Evolutionary conservation across 2,113 vertebrate species (phyloP), one percentile per base, ranked within the genome.

Genomic region (Psephotus haematonotus): DNA sequence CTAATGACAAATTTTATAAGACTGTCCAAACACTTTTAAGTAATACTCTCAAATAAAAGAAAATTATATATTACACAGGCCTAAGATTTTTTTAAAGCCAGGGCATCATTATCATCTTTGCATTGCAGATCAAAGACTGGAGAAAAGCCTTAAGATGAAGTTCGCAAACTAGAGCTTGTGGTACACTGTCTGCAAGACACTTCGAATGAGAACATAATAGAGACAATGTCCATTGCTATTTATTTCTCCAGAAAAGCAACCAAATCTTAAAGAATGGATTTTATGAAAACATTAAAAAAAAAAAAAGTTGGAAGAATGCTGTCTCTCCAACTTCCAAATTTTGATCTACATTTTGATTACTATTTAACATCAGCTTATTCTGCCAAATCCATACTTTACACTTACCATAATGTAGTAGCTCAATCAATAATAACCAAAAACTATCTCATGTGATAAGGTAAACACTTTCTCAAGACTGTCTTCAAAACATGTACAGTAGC

Each of bases 61-160:
- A 92, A 97, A 95, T 74, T 75, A 75, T 93, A 94, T 91, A 46
- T 96, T 94, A 95, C 76, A 91, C 25, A 76, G 35, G 47, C n/a
- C 39, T 81, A 83, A 57, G 50, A 85, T 76, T 44, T 90, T 90
- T 95, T 96, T 95, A 94, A 90, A 82, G 31, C 52, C 77, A 89
- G 25, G 1, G 31, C 41, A 95, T 81, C 82, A 75, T 89, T 90
- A 82, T 76, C 52, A 82, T 84, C 46, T 96, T 95, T 93, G 69
- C 44, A 86, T 44, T 91, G 52, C 75, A 95, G 77, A 96, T 83
- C 68, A 88, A 91, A 94, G 49, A 68, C 57, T 63, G 74, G 90
- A 93, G 91, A 91, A 95, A 41, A 90, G 88, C 85, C 77, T 96
- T 95, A 94, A 95, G 77, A 55, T 5, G 27, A 10, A 50, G 28